Evolutionary conservation across 2,888 invertebrate genomes (phyloP).

Genomic region (Melangyna quadrimaculata): DNA sequence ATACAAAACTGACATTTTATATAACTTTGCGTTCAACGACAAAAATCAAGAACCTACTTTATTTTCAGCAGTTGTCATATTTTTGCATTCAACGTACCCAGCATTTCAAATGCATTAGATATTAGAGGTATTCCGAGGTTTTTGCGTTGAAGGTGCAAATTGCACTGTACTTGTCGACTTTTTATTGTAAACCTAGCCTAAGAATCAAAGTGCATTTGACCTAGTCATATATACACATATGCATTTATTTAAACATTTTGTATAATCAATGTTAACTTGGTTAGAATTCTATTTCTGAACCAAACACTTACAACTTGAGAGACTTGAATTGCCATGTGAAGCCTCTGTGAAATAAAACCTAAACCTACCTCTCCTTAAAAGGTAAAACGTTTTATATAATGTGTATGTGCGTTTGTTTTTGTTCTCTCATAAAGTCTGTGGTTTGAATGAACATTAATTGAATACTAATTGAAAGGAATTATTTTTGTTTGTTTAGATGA

Average conservation of each 20-base stretch:
- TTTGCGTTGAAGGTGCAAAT: too few relatives aligned
- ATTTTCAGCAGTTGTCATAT: too few relatives aligned
- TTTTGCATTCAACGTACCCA: too few relatives aligned
- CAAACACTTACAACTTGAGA: background rate
- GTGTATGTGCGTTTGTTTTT: background rate
- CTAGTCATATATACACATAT: background rate
- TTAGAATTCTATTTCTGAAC: background rate
- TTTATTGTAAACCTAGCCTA: too few relatives aligned
- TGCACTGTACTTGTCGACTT: too few relatives aligned
- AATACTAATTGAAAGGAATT: background rate
- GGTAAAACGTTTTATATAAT: background rate
- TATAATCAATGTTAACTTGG: background rate
- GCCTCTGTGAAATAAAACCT: background rate
- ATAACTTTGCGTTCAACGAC: too few relatives aligned
- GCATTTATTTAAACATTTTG: background rate
- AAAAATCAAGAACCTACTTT: too few relatives aligned
- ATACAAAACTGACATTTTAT: too few relatives aligned
- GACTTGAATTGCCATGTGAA: background rate
- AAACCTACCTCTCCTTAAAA: background rate
- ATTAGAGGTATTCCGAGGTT: too few relatives aligned
- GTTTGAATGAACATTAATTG: background rate
- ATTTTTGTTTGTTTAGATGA: too few relatives aligned
- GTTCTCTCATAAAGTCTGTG: background rate
- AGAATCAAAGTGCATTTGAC: background rate
- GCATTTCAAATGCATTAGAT: too few relatives aligned